Base-by-base conservation (phyloP, 1,140 invertebrate genomes). In the Drosophila pectinifera region DNA sequence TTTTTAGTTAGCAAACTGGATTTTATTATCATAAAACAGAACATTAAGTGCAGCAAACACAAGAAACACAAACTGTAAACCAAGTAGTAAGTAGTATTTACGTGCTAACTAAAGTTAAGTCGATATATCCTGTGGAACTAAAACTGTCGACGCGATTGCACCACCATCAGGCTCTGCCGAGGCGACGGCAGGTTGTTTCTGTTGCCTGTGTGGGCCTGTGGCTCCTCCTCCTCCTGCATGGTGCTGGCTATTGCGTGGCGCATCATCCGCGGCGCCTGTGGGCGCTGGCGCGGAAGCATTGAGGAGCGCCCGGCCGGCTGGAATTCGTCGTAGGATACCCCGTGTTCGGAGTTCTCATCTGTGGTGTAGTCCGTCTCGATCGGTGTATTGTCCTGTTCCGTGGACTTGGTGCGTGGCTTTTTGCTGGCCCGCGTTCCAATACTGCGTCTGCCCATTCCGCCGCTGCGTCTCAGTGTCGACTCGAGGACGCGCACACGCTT, bases 401-500 rank as follows among this genome's bases (percentile, higher is more conserved):
- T 48, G 42, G 38, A n/a, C 36, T 54, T 55, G 13, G 48, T 68
- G 24, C 81, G 57, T 4, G 39, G 22, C 26, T 57, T 72, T 13
- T 72, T 73, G 22, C 46, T 73, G 4, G 41, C 20, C 0, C 53
- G 45, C 6, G 56, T 73, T 0, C 75, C 70, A 28, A 75, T 13
- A 41, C 89, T 91, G 1, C 78, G 72, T n/a, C 82, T 72, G 14
- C 74, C 77, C 31, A 86, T 18, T 3, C 82, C 82, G 7, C 73
- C 74, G 24, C 79, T 83, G 16, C 90, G 89, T 3, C 85, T 70
- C 22, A 91, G 48, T 0, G 85, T 91, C 4, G 68, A 76, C 20
- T 73, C 83, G 43, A 91, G 56, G 0, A 90, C 75, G 20, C 73
- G 86, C 10, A 78, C 57, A 22, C 85, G 86, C 45, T 81, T 90